Evolutionary conservation across 1,140 invertebrate genomes (phyloP), one percentile per base, ranked within the genome.

Genomic region (Campoletis sonorensis): DNA sequence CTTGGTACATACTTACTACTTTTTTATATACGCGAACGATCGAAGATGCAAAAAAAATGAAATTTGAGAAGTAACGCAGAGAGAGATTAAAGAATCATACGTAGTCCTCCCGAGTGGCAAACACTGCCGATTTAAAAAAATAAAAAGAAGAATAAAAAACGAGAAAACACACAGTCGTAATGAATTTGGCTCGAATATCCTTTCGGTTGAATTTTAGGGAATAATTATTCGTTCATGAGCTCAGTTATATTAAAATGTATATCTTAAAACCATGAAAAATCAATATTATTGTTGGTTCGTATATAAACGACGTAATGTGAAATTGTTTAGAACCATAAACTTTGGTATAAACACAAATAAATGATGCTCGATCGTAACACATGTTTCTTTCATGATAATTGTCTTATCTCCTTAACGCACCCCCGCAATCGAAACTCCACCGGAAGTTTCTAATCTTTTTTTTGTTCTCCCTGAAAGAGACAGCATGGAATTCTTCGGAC

Each of bases 51-150:
- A 45, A 45, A 45, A 11, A 11, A 45, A 8, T 8, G 40, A n/a
- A 3, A 27, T 21, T 23, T n/a, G 40, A 45, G 21, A 73, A 51
- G 27, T 40, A 73, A 73, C 40, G 45, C 3, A 71, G 68, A 15
- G 33, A 45, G 33, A 45, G 40, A 45, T 8, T 18, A 54, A 30
- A 26, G 49, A 75, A 75, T 58, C 30, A 64, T 54, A 37, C 15
- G 54, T 77, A 77, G 72, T 77, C 30, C 27, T 77, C 18, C 54
- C 26, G 21, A 37, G 4, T 21, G 75, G 75, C 27, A 61, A 77
- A n/a, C 51, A 77, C 13, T 77, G 54, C 30, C 54, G 75, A 77
- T 64, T 77, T 77, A 77, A 54, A 77, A 64, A n/a, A 77, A 64
- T 76, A 18, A 58, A 76, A 73, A 49, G 13, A 45, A 45, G 40